These are phyloP conservation scores for Spodoptera litura DNA, from an alignment of 1,140 invertebrate genomes.

Conservation along the genomic window DNA sequence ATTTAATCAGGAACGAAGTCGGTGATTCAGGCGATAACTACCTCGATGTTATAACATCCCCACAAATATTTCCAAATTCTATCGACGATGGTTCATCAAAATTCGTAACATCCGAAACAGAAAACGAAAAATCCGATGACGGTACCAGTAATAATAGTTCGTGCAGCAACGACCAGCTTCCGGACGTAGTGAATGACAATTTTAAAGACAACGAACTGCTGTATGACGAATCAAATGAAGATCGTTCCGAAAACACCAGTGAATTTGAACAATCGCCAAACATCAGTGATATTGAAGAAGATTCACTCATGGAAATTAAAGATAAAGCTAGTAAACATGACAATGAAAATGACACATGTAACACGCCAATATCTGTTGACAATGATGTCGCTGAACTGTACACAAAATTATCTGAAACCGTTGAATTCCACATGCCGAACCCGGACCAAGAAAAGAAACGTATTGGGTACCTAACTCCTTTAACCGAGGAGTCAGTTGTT, in stretches of 20 bases:
- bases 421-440: constrained; percentile 52
- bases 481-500: constrained; percentile 73
- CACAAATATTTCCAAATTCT: constrained; percentile 51
- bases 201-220: constrained; percentile 53
- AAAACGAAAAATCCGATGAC: constrained; percentile 51
- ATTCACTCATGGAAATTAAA: constrained; percentile 68
- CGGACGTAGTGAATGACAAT: constrained; percentile 60
- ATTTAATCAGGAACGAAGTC: background rate
- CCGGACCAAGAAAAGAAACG: constrained; percentile 55
- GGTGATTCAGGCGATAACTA: constrained; percentile 10
- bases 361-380: constrained; percentile 65
- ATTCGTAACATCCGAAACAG: constrained; percentile 53
- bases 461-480: constrained; percentile 63
- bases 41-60: constrained; percentile 7
- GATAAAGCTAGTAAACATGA: constrained; percentile 43
- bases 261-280: constrained; percentile 59
- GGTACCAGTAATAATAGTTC: constrained; percentile 50
- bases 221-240: constrained; percentile 50
- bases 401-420: constrained; percentile 63
- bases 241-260: constrained; percentile 53
- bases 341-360: constrained; percentile 58
- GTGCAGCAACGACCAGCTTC: constrained; percentile 50
- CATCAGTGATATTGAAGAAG: constrained; percentile 73
- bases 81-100: constrained; percentile 66
- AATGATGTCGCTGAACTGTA: constrained; percentile 73